Conservation (phyloP, 1,140 invertebrate species). For the Laupala kohalensis region DNA sequence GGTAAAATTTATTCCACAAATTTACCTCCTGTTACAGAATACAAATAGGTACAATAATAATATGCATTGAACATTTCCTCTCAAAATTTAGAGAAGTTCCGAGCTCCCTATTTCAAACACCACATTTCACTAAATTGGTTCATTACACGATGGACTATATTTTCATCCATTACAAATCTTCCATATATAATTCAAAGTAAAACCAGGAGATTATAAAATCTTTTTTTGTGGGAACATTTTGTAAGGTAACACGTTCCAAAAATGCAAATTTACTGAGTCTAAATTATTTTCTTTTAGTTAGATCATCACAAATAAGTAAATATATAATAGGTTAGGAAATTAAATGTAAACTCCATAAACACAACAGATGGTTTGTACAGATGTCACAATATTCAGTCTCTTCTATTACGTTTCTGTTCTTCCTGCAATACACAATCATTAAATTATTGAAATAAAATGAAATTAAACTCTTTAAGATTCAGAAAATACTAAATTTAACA, state of each 20-base stretch:
- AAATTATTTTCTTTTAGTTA: too few species aligned
- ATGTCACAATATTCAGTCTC: too few species aligned
- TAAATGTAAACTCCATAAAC: too few species aligned
- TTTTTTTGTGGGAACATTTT: not conserved
- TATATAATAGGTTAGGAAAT: too few species aligned
- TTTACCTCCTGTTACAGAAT: not conserved
- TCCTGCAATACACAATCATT: conserved; percentile 3
- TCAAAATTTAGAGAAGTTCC: not conserved
- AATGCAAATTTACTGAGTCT: not conserved
- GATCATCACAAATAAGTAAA: too few species aligned
- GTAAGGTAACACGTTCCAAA: not conserved
- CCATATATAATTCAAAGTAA: too few species aligned
- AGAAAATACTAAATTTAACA: too few species aligned
- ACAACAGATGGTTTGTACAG: too few species aligned
- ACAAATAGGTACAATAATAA: not conserved
- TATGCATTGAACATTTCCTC: not conserved
- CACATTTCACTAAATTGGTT: too few species aligned
- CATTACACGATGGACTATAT: too few species aligned
- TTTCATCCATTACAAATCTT: not conserved
- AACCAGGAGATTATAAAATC: too few species aligned
- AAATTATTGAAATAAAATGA: not conserved
- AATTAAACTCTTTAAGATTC: too few species aligned
- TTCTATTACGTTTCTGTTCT: conserved; percentile 2
- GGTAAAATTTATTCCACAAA: not conserved
- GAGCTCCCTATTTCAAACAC: not conserved